Evolutionary conservation across 2,888 invertebrate genomes (phyloP).

Genomic region (Carterocephalus palaemon): DNA sequence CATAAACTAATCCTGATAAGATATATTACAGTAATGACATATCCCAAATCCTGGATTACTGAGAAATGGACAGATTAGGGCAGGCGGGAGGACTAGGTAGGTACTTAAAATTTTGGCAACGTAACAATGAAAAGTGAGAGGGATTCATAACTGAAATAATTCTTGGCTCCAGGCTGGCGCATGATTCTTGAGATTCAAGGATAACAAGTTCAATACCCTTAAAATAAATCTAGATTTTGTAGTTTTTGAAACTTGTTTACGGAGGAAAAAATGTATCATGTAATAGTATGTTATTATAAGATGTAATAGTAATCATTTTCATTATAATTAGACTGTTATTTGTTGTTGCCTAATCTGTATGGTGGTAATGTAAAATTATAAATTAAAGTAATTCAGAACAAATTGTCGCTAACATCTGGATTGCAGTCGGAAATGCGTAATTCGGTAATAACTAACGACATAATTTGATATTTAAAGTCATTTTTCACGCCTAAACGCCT

Average conservation of each 20-base stretch:
- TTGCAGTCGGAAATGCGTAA: conserved; percentile 16
- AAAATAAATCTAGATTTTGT: no score
- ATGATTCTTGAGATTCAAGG: neutral
- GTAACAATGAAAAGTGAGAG: conserved; percentile 7
- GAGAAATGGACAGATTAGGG: conserved; percentile 7
- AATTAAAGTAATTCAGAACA: conserved; percentile 22
- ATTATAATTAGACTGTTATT: no score
- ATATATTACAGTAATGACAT: conserved; percentile 17
- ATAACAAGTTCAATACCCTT: conserved; percentile 4
- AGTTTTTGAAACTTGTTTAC: no score
- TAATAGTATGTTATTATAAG: no score
- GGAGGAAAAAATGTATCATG: no score
- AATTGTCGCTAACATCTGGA: conserved; percentile 17
- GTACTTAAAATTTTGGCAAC: conserved; percentile 14
- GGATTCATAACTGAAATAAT: neutral
- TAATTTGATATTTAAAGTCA: conserved; percentile 37
- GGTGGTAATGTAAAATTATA: no score
- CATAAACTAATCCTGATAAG: conserved; percentile 16
- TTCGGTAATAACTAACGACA: conserved; percentile 28
- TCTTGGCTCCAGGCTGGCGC: neutral
- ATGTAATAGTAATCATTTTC: no score
- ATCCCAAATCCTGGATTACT: conserved; percentile 12
- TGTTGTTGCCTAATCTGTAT: no score
- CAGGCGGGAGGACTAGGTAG: conserved; percentile 13
- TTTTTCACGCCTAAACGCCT: conserved; percentile 36